Percentiles rank a stretch among this genome's conserved stretches.
phyloP scores from a whole-genome alignment of 2,888 invertebrate genomes.

The Drosophila mercatorum region DNA sequence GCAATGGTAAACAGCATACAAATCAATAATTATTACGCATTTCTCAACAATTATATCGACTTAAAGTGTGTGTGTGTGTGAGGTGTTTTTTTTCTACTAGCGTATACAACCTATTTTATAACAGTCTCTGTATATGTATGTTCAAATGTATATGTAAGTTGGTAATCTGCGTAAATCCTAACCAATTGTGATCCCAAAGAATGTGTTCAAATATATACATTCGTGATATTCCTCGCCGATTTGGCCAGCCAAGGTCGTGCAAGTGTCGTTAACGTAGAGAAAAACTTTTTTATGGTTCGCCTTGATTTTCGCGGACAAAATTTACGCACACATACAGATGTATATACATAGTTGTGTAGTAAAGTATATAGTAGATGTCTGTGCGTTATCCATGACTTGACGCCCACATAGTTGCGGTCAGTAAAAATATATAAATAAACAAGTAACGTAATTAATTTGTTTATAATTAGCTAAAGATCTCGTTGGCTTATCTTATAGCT shows the following conservation, averaged over 20 bases:
- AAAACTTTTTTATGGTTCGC: constrained; percentile 64
- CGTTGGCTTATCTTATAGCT: background rate
- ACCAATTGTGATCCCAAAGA: constrained; percentile 6
- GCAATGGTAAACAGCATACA: constrained; percentile 81
- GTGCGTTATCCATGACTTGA: constrained; percentile 22
- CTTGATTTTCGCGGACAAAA: constrained; percentile 74
- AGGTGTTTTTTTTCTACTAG: constrained; percentile 19
- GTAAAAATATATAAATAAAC: constrained; percentile 6
- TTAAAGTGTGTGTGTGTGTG: constrained; percentile 18
- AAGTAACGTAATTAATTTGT: background rate
- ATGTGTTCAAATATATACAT: constrained; percentile 27
- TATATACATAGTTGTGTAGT: constrained; percentile 20
- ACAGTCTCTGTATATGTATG: constrained; percentile 12
- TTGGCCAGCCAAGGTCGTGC: constrained; percentile 67
- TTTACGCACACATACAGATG: constrained; percentile 16
- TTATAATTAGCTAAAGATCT: background rate
- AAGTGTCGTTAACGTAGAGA: constrained; percentile 44
- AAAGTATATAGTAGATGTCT: constrained; percentile 2
- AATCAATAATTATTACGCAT: constrained; percentile 60
- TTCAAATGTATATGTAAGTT: background rate
- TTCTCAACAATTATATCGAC: constrained; percentile 34
- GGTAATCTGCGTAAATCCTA: constrained; percentile 7
- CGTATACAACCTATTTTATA: constrained; percentile 11
- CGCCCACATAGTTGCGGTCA: constrained; percentile 11
- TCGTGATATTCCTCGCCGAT: constrained; percentile 12